Conservation (phyloP, 2,888 invertebrate species). For the Tiliacea aurago region DNA sequence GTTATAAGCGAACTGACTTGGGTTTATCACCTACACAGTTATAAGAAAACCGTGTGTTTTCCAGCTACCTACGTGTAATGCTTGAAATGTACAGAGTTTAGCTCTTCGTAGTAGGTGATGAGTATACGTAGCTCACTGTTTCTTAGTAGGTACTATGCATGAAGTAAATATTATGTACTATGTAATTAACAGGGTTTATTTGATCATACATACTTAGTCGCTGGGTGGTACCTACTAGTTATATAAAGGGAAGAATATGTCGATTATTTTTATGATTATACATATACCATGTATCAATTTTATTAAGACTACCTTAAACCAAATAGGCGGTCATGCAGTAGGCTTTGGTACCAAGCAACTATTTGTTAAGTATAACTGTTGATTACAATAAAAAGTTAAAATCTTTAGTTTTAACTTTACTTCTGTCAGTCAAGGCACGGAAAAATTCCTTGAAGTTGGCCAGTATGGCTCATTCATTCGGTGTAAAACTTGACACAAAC, state of each 20-base stretch:
- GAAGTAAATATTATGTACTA: background rate
- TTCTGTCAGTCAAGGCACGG: conserved; percentile 54
- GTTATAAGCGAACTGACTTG: conserved; percentile 16
- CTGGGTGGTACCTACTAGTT: conserved; percentile 34
- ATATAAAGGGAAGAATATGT: conserved; percentile 14
- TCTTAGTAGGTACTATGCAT: conserved; percentile 10
- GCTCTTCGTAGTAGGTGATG: conserved; percentile 5
- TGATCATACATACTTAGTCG: conserved; percentile 14
- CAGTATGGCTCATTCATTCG: conserved; percentile 16
- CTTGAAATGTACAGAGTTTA: conserved; percentile 27
- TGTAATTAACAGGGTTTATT: conserved; percentile 14
- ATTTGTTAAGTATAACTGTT: conserved; percentile 57
- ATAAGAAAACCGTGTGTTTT: conserved; percentile 9
- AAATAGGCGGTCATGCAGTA: conserved; percentile 69
- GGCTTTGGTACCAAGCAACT: conserved; percentile 58
- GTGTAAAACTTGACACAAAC: conserved; percentile 44
- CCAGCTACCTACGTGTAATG: conserved; percentile 2
- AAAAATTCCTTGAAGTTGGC: conserved; percentile 62
- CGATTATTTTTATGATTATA: conserved; percentile 22
- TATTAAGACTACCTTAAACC: conserved; percentile 42
- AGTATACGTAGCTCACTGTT: conserved; percentile 6
- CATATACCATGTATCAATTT: conserved; percentile 19
- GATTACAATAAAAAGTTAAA: conserved; percentile 37
- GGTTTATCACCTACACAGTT: conserved; percentile 4
- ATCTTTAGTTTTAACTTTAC: conserved; percentile 35